These are phyloP conservation scores for Hippolais icterina DNA, from an alignment of 2,113 vertebrate genomes.

Conservation along the genomic window DNA sequence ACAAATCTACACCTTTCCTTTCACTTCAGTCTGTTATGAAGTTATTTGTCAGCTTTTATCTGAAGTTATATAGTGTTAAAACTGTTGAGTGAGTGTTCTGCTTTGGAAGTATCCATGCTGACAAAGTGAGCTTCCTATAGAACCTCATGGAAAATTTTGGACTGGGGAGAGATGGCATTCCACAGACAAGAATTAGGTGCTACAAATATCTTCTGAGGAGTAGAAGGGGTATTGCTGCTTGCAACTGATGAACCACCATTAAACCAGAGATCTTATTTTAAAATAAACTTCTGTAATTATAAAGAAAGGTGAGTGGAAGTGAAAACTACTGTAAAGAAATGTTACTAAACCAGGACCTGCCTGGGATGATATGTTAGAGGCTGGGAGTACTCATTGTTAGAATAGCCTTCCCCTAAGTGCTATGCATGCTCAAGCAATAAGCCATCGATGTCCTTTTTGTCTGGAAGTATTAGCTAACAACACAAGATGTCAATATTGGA, in stretches of 20 bases:
- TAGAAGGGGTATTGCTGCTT: not conserved
- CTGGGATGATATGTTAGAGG: not conserved
- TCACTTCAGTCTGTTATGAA: not conserved
- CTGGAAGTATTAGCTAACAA: conserved; percentile 3
- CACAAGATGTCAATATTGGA: conserved; percentile 42
- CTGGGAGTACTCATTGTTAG: not conserved
- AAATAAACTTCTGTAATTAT: not conserved
- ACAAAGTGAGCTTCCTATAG: not conserved
- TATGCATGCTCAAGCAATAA: not conserved
- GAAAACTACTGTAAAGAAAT: not conserved
- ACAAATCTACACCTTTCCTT: not conserved
- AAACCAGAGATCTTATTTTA: not conserved
- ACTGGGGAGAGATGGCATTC: not conserved
- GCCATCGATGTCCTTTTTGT: conserved; percentile 13
- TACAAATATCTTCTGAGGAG: not conserved
- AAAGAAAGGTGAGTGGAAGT: not conserved
- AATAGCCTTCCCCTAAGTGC: not conserved
- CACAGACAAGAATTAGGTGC: not conserved
- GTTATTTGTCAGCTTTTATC: not conserved
- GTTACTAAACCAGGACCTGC: not conserved
- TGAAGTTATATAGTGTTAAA: not conserved
- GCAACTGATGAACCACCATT: not conserved
- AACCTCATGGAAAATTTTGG: not conserved
- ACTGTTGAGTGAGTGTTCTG: not conserved
- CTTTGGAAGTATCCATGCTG: not conserved